Conservation (phyloP, 2,797 vertebrate species). For the Protosalanx chinensis region DNA sequence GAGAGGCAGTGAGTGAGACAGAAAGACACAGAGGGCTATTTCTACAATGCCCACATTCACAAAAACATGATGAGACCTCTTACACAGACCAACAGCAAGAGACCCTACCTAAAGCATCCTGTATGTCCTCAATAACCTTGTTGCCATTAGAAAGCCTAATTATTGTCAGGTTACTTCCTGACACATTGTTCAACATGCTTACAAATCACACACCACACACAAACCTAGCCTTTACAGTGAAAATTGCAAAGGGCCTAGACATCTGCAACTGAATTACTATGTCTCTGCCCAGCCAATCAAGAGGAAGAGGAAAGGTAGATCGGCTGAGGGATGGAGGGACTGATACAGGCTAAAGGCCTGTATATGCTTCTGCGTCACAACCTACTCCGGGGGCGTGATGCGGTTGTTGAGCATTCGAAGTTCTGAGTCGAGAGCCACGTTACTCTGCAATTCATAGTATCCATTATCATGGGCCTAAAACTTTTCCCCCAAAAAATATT, state of each 20-base stretch:
- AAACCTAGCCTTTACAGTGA: not conserved
- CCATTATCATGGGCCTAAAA: no score
- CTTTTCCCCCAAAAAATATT: no score
- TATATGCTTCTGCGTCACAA: no score
- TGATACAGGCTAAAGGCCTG: not conserved
- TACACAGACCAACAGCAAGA: not conserved
- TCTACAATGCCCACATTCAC: not conserved
- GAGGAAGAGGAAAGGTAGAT: not conserved
- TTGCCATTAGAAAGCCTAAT: constrained; percentile 1
- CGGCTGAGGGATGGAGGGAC: not conserved
- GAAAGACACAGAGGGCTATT: constrained; percentile 9
- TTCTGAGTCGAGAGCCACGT: no score
- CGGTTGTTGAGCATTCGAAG: no score
- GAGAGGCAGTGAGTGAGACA: constrained; percentile 4
- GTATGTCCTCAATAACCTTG: not conserved
- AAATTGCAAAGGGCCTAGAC: not conserved
- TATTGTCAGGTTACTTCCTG: constrained; percentile 8
- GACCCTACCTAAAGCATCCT: not conserved
- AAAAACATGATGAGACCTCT: not conserved
- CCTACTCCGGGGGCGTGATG: no score
- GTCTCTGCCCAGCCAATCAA: not conserved
- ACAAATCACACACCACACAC: not conserved
- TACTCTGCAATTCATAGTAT: no score
- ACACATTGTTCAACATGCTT: not conserved
- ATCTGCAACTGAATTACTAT: constrained; percentile 5